phyloP scores from a whole-genome alignment of 2,797 vertebrate genomes.

The Pseudomugil tenellus region DNA sequence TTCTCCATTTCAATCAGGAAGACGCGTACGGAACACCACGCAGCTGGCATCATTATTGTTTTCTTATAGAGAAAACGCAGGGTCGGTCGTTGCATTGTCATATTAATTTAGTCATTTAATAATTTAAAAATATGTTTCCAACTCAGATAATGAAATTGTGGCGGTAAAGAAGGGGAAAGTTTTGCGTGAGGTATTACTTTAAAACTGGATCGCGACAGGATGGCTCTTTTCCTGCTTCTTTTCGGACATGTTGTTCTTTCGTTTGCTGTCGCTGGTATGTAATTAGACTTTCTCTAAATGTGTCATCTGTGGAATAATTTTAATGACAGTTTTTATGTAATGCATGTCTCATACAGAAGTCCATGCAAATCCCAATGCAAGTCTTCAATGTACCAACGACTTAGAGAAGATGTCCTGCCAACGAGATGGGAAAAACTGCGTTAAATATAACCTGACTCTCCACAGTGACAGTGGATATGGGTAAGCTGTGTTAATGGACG shows the following conservation, averaged over 20 bases:
- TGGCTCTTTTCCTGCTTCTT: conserved; percentile 11
- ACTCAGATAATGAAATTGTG: no score
- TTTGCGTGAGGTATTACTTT: not conserved
- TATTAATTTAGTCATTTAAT: not conserved
- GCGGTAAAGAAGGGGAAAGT: not conserved
- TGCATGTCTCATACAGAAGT: not conserved
- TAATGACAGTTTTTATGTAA: no score
- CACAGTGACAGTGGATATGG: fast-evolving
- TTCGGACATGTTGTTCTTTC: not conserved
- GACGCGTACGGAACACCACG: not conserved
- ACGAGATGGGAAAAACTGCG: conserved; percentile 20
- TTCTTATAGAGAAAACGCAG: not conserved
- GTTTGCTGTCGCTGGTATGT: conserved; percentile 22
- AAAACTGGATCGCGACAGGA: not conserved
- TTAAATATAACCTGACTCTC: conserved; percentile 18
- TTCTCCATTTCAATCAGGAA: conserved; percentile 2
- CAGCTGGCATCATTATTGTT: not conserved
- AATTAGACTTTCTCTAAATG: no score
- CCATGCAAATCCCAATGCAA: no score
- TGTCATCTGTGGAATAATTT: no score
- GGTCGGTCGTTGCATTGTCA: not conserved
- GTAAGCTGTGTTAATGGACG: conserved; percentile 7
- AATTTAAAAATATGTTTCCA: no score
- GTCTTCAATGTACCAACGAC: conserved; percentile 51
- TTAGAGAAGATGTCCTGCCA: fast-evolving